Conservation (phyloP, 1,140 invertebrate genomes). For the Bombus pascuorum region DNA sequence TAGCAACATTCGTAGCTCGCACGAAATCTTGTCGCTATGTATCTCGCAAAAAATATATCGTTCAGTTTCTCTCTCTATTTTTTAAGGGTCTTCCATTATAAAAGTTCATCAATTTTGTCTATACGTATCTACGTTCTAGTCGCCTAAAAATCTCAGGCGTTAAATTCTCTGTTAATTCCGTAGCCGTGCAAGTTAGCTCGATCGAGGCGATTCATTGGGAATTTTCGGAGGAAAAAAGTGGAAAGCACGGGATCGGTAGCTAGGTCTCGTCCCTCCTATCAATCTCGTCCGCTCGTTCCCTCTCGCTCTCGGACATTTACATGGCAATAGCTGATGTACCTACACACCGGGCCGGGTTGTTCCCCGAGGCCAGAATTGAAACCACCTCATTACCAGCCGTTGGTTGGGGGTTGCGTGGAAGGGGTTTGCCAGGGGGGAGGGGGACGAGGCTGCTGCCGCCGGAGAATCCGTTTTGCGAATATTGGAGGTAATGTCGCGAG, state of each 20-base stretch:
- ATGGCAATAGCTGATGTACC: constrained; percentile 76
- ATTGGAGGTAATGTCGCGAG: constrained; percentile 82
- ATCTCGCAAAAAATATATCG: neutral
- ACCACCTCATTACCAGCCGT: constrained; percentile 81
- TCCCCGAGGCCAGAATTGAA: constrained; percentile 82
- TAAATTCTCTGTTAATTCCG: neutral
- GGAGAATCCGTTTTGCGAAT: constrained; percentile 82
- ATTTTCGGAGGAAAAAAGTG: constrained; percentile 7
- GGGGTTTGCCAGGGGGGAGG: constrained; percentile 27
- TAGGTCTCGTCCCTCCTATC: constrained; percentile 67
- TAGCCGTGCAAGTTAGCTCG: neutral
- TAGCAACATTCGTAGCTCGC: neutral
- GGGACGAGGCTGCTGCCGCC: constrained; percentile 68
- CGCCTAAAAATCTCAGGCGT: neutral
- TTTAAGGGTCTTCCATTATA: neutral
- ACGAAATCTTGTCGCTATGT: neutral
- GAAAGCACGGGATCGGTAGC: constrained; percentile 22
- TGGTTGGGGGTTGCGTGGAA: constrained; percentile 43
- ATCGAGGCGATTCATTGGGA: constrained; percentile 30
- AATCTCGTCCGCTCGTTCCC: constrained; percentile 71
- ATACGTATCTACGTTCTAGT: no score
- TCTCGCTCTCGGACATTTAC: constrained; percentile 75
- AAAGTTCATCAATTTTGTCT: neutral
- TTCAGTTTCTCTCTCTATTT: neutral
- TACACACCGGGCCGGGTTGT: constrained; percentile 66